These are phyloP conservation scores for Morus bassanus DNA, from an alignment of 2,797 vertebrate genomes.

Conservation along the genomic window DNA sequence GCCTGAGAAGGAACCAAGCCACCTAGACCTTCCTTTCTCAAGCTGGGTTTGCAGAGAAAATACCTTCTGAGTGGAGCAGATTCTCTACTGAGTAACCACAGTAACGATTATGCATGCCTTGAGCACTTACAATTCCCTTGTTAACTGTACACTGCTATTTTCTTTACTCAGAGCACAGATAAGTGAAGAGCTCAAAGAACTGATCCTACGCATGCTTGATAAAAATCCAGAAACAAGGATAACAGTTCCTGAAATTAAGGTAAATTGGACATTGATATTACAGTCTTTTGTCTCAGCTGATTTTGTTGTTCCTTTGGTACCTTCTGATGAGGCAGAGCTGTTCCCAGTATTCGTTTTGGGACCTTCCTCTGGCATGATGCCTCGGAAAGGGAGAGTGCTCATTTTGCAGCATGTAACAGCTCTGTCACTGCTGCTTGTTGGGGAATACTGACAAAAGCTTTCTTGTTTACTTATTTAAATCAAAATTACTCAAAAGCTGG, in stretches of 20 bases:
- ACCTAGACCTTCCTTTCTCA: not conserved
- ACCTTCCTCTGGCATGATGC: not conserved
- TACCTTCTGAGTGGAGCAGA: not conserved
- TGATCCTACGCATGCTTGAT: conserved; percentile 91
- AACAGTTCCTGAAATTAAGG: conserved; percentile 93
- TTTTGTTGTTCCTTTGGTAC: not conserved
- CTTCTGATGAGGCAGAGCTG: not conserved
- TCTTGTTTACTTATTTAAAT: conserved; percentile 20
- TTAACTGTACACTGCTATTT: not conserved
- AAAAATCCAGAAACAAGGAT: conserved; percentile 93
- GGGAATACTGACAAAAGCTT: conserved; percentile 37
- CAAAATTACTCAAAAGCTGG: not conserved
- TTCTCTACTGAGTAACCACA: not conserved
- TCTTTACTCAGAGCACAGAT: conserved; percentile 74
- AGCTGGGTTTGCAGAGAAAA: not conserved
- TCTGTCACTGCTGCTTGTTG: not conserved
- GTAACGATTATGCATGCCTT: not conserved
- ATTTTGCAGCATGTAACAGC: not conserved
- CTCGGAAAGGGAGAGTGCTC: not conserved
- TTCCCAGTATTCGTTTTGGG: not conserved
- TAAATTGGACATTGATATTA: conserved; percentile 37
- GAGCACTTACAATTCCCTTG: not conserved
- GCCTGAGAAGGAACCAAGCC: not conserved
- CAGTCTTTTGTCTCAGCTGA: not conserved
- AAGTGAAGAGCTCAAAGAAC: conserved; percentile 84